Evolutionary conservation across 2,797 vertebrate genomes (phyloP).

Genomic region (Mareca penelope): DNA sequence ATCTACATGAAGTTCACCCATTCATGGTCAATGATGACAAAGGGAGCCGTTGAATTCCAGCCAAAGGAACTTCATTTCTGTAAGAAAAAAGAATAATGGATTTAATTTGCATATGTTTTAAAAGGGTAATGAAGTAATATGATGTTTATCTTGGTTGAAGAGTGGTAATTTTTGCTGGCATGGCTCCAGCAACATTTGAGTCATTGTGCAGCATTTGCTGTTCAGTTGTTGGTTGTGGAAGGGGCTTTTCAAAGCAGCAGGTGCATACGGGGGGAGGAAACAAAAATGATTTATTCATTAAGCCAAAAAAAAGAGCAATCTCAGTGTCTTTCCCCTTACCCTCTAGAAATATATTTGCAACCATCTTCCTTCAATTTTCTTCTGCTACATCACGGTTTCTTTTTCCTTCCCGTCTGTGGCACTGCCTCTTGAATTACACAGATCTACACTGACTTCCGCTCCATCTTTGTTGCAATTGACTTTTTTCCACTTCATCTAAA

Average conservation of each 20-base stretch:
- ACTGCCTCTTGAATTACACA: slow-evolving; percentile 67
- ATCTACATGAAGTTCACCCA: slow-evolving; percentile 80
- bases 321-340: slow-evolving; percentile 72
- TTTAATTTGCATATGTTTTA: slow-evolving; percentile 98
- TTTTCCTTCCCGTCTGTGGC: slow-evolving; percentile 53
- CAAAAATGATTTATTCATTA: slow-evolving; percentile 92
- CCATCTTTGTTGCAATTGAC: slow-evolving; percentile 56
- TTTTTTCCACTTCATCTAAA: slow-evolving; percentile 36
- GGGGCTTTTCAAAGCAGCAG: slow-evolving; percentile 86
- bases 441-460: slow-evolving; percentile 13
- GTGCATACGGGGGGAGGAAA: slow-evolving; percentile 79
- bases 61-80: slow-evolving; percentile 91
- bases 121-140: slow-evolving; percentile 99
- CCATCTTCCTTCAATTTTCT: slow-evolving; percentile 48
- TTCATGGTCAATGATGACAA: slow-evolving; percentile 89
- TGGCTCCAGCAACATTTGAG: slow-evolving; percentile 84
- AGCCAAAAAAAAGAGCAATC: slow-evolving; percentile 85
- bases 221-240: slow-evolving; percentile 80
- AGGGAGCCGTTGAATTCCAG: slow-evolving; percentile 85
- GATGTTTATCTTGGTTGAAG: slow-evolving; percentile 98
- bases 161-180: slow-evolving; percentile 93
- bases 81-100: slow-evolving; percentile 87
- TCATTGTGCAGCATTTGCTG: slow-evolving; percentile 85
- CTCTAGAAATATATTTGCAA: slow-evolving; percentile 73
- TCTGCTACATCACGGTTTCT: slow-evolving; percentile 31